Base-by-base conservation (phyloP, 2,797 vertebrate genomes). In the Bradypodion pumilum region DNA sequence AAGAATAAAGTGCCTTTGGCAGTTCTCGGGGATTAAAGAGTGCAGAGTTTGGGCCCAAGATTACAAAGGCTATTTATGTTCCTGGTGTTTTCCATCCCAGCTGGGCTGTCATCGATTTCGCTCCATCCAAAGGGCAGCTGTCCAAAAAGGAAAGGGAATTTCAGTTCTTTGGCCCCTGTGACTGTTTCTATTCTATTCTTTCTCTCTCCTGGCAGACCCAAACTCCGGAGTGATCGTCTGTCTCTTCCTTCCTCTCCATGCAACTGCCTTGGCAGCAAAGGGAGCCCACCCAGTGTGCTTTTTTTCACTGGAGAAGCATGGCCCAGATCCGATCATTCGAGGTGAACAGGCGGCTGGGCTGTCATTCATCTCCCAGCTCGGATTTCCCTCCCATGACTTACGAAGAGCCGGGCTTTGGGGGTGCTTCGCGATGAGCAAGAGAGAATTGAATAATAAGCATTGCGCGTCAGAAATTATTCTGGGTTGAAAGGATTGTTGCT, bases 271-370 rank as follows among this genome's bases (percentile, higher is more conserved):
- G 78, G 78, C 1, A 63, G n/a, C 80, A 42, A 80, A 5, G n/a
- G 44, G 49, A 84, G 89, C 77, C 93, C 90, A 89, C 93, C 89
- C 87, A 70, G 21, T 62, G 59, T 2, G 0, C 40, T 37, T 29
- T 49, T 0, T 78, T 37, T 10, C 29, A 4, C 37, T 44, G 29
- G 23, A 6, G 63, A n/a, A 13, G 25, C 25, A 4, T 62, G 37
- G 7, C 29, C 56, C 76, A 21, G 78, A 49, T 46, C 85, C 56
- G 60, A 62, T 52, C 19, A n/a, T 60, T 80, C 60, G 7, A 3
- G n/a, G 40, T 35, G n/a, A 40, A 73, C 87, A 86, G 86, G 84
- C 42, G 82, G 32, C 1, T 9, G 0, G 62, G 35, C 68, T 25
- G 40, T 62, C 83, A 44, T 37, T 73, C 70, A n/a, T 74, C 0